These are phyloP conservation scores for Zosterops pallidus DNA, from an alignment of 2,113 vertebrate genomes.

Conservation along the genomic window DNA sequence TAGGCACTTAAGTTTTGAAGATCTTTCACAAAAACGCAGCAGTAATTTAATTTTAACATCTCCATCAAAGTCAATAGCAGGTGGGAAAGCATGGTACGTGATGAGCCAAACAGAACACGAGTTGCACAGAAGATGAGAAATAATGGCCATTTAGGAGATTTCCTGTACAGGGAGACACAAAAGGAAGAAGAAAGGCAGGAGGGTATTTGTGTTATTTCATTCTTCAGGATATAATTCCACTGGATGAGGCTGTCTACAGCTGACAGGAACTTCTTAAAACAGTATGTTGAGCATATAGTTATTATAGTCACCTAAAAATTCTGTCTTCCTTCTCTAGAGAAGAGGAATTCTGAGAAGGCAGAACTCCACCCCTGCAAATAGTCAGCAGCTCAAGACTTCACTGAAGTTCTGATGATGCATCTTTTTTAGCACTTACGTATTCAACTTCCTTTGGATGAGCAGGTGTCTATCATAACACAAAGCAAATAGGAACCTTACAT, in stretches of 20 bases:
- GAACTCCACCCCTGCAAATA: neutral
- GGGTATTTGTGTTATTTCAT: neutral
- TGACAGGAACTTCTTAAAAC: neutral
- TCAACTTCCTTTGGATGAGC: neutral
- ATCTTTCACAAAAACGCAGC: neutral
- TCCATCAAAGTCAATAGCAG: neutral
- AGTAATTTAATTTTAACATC: neutral
- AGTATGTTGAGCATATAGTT: neutral
- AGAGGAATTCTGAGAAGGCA: neutral
- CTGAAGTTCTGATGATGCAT: neutral
- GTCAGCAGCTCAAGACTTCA: neutral
- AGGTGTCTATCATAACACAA: neutral
- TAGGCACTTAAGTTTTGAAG: neutral
- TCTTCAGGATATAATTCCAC: neutral
- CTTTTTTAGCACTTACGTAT: neutral
- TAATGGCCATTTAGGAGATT: neutral
- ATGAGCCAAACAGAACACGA: neutral
- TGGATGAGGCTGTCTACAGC: neutral
- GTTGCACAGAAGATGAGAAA: neutral
- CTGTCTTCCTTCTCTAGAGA: neutral
- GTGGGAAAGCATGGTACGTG: neutral
- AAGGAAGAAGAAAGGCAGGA: fast-evolving
- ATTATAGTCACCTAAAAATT: neutral
- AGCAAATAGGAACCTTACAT: neutral
- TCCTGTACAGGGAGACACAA: neutral